These are phyloP conservation scores for Agrilus mali DNA, from an alignment of 2,888 invertebrate species.

Conservation along the genomic window DNA sequence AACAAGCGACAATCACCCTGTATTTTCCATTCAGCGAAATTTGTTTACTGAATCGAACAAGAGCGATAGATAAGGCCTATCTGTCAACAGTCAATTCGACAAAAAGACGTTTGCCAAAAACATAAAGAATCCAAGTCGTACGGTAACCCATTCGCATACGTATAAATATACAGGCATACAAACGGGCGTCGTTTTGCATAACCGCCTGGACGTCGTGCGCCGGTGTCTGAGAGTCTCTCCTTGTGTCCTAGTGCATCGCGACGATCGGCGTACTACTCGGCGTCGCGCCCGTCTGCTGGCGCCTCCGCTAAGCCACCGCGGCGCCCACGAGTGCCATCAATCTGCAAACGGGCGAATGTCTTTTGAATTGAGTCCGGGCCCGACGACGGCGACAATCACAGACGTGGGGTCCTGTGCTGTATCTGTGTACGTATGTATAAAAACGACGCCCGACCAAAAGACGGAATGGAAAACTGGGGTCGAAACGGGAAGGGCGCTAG, in stretches of 20 bases:
- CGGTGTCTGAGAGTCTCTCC: slow-evolving; percentile 9
- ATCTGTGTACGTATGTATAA: background rate
- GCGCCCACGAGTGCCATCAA: slow-evolving; percentile 25
- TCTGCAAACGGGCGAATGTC: slow-evolving; percentile 22
- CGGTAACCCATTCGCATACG: too few relatives aligned
- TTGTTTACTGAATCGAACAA: too few relatives aligned
- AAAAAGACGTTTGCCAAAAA: slow-evolving; percentile 2
- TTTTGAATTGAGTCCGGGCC: slow-evolving; percentile 17
- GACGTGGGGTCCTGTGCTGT: slow-evolving; percentile 2
- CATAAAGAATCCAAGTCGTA: background rate
- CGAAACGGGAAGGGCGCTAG: too few relatives aligned
- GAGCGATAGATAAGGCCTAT: too few relatives aligned
- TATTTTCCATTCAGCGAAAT: too few relatives aligned
- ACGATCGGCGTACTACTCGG: slow-evolving; percentile 26
- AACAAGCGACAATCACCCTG: too few relatives aligned
- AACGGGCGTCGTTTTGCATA: slow-evolving; percentile 8
- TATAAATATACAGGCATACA: background rate
- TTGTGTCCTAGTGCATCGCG: slow-evolving; percentile 15
- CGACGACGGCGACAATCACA: slow-evolving; percentile 2
- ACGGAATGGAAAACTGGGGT: too few relatives aligned
- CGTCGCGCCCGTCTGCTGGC: slow-evolving; percentile 18
- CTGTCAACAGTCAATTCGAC: background rate
- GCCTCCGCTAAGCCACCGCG: slow-evolving; percentile 23
- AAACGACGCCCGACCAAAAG: too few relatives aligned
- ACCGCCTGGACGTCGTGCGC: slow-evolving; percentile 14